Evolutionary conservation across 2,113 vertebrate genomes (phyloP).

Genomic region (Natator depressus): DNA sequence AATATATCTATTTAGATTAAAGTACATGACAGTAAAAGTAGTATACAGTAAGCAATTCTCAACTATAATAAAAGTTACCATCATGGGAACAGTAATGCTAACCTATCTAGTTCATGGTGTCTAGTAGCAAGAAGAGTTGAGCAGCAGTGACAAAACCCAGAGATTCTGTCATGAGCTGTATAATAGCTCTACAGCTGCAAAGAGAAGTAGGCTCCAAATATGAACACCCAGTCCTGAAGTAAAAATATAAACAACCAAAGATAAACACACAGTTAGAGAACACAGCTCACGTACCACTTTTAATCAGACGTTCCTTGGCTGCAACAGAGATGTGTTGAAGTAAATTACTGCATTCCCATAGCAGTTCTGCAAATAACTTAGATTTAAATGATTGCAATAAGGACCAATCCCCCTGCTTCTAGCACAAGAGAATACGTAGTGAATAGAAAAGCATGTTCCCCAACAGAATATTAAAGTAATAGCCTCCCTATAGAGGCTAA

Average conservation of each 20-base stretch:
- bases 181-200: neutral
- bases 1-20: neutral
- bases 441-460: neutral
- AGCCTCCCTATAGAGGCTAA: neutral
- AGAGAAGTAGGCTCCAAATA: neutral
- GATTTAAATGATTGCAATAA: neutral
- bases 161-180: neutral
- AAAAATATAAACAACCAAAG: neutral
- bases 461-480: neutral
- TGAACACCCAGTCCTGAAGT: neutral
- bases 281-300: neutral
- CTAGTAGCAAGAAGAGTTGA: neutral
- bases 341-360: neutral
- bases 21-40: neutral
- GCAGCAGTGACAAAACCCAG: neutral
- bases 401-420: neutral
- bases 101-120: neutral
- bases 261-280: neutral
- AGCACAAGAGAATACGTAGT: neutral
- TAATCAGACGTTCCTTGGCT: neutral
- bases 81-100: neutral
- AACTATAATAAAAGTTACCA: neutral
- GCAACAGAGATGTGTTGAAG: neutral
- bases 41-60: neutral
- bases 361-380: neutral